Percentiles rank a stretch among this genome's conserved stretches.
phyloP scores from a whole-genome alignment of 1,140 invertebrate genomes.

The Leptonema lineaticorne region DNA sequence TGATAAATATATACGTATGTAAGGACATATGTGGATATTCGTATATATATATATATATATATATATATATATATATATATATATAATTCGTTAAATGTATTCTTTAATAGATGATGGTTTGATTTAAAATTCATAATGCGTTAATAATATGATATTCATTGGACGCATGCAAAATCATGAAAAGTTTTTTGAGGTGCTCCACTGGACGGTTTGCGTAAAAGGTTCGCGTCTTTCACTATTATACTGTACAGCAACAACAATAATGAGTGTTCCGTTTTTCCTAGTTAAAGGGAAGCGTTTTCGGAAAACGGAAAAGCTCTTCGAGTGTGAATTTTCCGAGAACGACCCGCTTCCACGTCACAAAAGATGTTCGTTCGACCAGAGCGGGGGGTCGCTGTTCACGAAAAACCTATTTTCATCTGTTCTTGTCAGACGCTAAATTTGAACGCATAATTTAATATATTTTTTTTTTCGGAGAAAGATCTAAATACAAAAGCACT shows the following conservation, averaged over 20 bases:
- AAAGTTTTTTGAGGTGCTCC: not conserved
- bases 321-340: slow-evolving; percentile 6
- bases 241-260: too few relatives aligned
- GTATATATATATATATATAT: not conserved
- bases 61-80: not conserved
- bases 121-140: too few relatives aligned
- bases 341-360: slow-evolving; percentile 11
- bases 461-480: slow-evolving; percentile 5
- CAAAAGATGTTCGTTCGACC: slow-evolving; percentile 9
- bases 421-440: slow-evolving; percentile 16
- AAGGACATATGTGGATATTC: not conserved
- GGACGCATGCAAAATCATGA: too few relatives aligned
- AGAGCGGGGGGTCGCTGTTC: too few relatives aligned
- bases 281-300: not conserved
- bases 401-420: slow-evolving; percentile 14
- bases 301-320: slow-evolving; percentile 8
- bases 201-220: not conserved
- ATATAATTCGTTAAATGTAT: too few relatives aligned
- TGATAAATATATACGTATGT: not conserved
- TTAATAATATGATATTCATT: too few relatives aligned
- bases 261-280: slow-evolving; percentile 5
- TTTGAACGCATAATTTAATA: slow-evolving; percentile 13
- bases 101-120: too few relatives aligned
- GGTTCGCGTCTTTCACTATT: too few relatives aligned
- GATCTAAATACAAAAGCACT: not conserved